Evolutionary conservation across 2,888 invertebrate species (phyloP), one percentile per base, ranked within the genome.

Genomic region (Galerucella calmariensis): DNA sequence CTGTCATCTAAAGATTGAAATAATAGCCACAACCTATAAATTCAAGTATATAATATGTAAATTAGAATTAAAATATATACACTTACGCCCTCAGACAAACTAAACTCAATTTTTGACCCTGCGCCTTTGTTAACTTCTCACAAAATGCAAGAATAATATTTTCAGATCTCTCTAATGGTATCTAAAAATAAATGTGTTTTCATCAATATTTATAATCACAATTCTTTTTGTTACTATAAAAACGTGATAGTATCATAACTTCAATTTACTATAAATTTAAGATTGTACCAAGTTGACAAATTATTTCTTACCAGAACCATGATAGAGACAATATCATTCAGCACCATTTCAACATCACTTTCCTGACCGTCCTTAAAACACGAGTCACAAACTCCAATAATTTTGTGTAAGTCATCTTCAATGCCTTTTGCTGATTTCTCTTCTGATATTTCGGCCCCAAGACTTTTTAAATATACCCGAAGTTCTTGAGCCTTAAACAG

Each of bases 281-380:
- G 0, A 6, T 8, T 35, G 6, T 35, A 35, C 0, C 35, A 6
- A 35, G 35, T 35, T 8, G 0, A 35, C 8, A 35, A 35, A 35
- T 35, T 35, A 35, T 35, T 35, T 88, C 89, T 90, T 88, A 95
- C 95, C 82, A 94, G 92, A 75, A 98, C 95, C 91, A 98, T 94
- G 80, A 99, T 95, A 8, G 98, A 98, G 4, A 98, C 97, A 88
- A 99, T 97, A 86, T 98, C 97, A 89, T 98, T 98, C 12, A 99
- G 90, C 70, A 97, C 94, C 82, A 94, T 94, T 90, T 98, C 98
- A 82, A 97, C 94, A 85, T 98, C 97, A 16, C 90, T 86, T 86
- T 96, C 96, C 84, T 93, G 94, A 10, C 94, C 93, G 84, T 95
- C 95, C 83, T 95, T 94, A 88, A 97, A 97, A 86, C 97, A 96